Conservation (phyloP, 2,888 invertebrate species). For the Augochlorella aurata region DNA sequence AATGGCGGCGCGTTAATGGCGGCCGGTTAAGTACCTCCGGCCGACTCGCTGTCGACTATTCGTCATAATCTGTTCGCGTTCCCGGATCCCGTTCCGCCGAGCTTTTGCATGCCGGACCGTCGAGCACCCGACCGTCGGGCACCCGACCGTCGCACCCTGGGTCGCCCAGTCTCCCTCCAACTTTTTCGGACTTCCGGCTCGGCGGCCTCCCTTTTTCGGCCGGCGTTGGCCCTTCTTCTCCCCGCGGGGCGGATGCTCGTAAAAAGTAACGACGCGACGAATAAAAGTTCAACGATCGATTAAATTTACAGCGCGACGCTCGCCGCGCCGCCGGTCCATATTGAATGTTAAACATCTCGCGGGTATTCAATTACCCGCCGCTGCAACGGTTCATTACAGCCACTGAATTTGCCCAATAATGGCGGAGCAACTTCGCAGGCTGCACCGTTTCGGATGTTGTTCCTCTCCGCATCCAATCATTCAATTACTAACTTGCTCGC, state of each 20-base stretch:
- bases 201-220: too few species aligned
- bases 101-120: background rate
- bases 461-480: background rate
- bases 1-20: constrained; percentile 58
- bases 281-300: constrained; percentile 30
- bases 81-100: constrained; percentile 21
- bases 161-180: too few species aligned
- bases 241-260: background rate
- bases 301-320: constrained; percentile 3
- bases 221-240: background rate
- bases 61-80: constrained; percentile 61
- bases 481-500: background rate
- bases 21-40: constrained; percentile 51
- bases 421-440: background rate
- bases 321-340: constrained; percentile 12
- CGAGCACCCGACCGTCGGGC: too few species aligned
- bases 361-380: constrained; percentile 29
- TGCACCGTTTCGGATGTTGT: background rate
- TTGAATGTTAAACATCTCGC: constrained; percentile 26
- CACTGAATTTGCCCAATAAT: constrained; percentile 8
- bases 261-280: constrained; percentile 27
- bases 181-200: too few species aligned
- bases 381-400: constrained; percentile 1
- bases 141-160: background rate
- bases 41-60: constrained; percentile 46